Conservation (phyloP, 2,888 invertebrate genomes). For the Linnaemya tessellans region DNA sequence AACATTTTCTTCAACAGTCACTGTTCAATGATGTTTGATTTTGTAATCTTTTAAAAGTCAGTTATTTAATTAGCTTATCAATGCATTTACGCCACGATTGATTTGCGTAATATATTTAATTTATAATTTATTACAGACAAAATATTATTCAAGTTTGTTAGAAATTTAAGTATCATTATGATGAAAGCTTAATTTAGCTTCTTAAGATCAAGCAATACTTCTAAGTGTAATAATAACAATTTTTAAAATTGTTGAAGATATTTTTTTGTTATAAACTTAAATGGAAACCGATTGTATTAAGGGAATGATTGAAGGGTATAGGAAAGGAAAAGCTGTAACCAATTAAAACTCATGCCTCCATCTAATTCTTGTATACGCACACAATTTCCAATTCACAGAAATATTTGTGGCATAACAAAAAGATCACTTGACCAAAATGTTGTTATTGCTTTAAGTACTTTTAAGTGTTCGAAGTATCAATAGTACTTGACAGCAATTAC, state of each 20-base stretch:
- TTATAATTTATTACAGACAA: conserved; percentile 11
- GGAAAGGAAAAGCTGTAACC: too few species aligned
- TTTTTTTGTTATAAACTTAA: not conserved
- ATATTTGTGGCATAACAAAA: not conserved
- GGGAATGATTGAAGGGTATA: too few species aligned
- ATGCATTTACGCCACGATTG: conserved; percentile 28
- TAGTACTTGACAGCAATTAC: not conserved
- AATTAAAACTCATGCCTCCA: too few species aligned
- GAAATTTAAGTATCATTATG: conserved; percentile 1
- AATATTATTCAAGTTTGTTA: conserved; percentile 6
- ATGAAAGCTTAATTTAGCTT: conserved; percentile 1
- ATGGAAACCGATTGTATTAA: too few species aligned
- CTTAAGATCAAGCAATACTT: not conserved
- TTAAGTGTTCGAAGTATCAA: not conserved
- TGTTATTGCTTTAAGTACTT: not conserved
- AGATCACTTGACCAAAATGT: not conserved
- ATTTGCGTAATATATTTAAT: conserved; percentile 39
- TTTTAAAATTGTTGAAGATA: not conserved
- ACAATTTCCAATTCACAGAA: not conserved
- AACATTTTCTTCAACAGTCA: not conserved
- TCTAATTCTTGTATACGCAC: not conserved
- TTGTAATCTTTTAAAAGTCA: conserved; percentile 31
- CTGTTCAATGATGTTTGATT: conserved; percentile 20
- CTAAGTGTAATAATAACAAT: not conserved
- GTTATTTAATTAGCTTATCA: conserved; percentile 42